Evolutionary conservation across 1,140 invertebrate genomes (phyloP).

Genomic region (Nylanderia fulva): DNA sequence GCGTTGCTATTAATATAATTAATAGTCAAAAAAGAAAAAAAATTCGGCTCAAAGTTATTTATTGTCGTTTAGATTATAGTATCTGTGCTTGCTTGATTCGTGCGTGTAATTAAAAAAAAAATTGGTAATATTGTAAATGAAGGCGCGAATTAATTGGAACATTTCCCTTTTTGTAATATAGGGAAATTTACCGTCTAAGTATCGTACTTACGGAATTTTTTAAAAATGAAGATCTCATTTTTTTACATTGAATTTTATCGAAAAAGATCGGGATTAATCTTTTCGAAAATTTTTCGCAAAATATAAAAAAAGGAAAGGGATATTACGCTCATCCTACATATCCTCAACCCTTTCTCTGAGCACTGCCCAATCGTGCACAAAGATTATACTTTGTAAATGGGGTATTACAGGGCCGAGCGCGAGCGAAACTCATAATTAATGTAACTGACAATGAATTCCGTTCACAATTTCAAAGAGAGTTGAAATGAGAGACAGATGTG

Average conservation of each 20-base stretch:
- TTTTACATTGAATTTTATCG: slow-evolving; percentile 12
- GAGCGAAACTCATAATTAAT: slow-evolving; percentile 59
- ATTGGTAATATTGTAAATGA: background rate
- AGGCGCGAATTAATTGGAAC: slow-evolving; percentile 8
- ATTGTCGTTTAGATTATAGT: slow-evolving; percentile 32
- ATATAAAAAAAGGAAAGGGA: background rate
- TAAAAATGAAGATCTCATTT: slow-evolving; percentile 41
- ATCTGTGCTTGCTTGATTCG: slow-evolving; percentile 10
- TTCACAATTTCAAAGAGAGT: slow-evolving; percentile 22
- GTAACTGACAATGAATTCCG: slow-evolving; percentile 36
- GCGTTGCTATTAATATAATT: slow-evolving; percentile 26
- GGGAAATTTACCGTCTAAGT: background rate
- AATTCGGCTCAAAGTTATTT: slow-evolving; percentile 42
- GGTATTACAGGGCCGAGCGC: slow-evolving; percentile 64
- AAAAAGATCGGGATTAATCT: background rate
- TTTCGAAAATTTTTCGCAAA: background rate
- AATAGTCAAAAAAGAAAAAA: slow-evolving; percentile 21
- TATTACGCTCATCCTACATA: slow-evolving; percentile 67
- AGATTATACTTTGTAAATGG: slow-evolving; percentile 40
- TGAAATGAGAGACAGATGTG: background rate
- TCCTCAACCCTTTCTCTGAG: slow-evolving; percentile 68
- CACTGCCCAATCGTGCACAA: slow-evolving; percentile 74
- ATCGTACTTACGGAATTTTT: slow-evolving; percentile 52
- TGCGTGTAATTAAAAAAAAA: background rate
- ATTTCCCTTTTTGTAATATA: background rate